Conservation (phyloP, 2,797 vertebrate genomes). For the Microcaecilia unicolor region DNA sequence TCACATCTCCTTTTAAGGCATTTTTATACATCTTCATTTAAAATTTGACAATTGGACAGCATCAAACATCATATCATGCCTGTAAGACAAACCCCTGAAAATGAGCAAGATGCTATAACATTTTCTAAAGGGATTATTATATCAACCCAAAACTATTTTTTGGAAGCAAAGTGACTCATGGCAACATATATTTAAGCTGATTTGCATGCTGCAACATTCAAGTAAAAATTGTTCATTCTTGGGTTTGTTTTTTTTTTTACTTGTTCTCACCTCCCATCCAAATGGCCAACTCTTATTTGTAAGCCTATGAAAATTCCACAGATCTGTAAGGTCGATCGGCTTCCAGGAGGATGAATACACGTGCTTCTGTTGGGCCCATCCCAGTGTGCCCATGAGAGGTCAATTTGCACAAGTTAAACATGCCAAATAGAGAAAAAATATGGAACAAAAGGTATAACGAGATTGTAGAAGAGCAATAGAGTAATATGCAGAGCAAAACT, state of each 20-base stretch:
- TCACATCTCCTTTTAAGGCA: conserved; percentile 50
- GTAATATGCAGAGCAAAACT: too few species aligned
- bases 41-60: conserved; percentile 56
- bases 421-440: too few species aligned
- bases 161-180: conserved; percentile 54
- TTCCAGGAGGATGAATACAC: too few species aligned
- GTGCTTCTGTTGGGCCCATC: too few species aligned
- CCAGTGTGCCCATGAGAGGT: too few species aligned
- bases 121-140: conserved; percentile 58
- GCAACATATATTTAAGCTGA: conserved; percentile 51
- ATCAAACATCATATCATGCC: conserved; percentile 62
- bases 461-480: too few species aligned
- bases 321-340: too few species aligned
- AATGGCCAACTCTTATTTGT: conserved; percentile 20
- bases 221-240: conserved; percentile 32
- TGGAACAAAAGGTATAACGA: too few species aligned
- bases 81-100: conserved; percentile 55
- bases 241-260: too few species aligned
- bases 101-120: conserved; percentile 53
- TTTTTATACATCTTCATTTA: conserved; percentile 60
- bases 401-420: too few species aligned
- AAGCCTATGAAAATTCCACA: conserved; percentile 10
- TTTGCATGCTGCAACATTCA: conserved; percentile 32
- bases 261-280: conserved; percentile 30
- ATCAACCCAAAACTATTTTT: conserved; percentile 59